Evolutionary conservation across 2,888 invertebrate species (phyloP), one percentile per base, ranked within the genome.

Genomic region (Cerceris rybyensis): DNA sequence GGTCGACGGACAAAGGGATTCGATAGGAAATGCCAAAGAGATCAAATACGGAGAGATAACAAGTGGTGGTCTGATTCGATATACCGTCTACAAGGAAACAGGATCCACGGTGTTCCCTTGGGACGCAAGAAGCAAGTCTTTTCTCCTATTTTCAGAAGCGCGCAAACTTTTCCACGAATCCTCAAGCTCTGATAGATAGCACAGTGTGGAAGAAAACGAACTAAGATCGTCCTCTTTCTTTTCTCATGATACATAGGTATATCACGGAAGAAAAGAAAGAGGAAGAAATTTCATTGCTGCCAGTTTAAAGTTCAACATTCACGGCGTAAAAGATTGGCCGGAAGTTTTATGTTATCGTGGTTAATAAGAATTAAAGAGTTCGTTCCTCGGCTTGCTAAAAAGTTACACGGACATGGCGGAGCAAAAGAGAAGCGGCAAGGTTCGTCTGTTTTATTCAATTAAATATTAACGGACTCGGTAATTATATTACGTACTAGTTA

Each of bases 21-120:
- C 70, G 55, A 66, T 61, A 70, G 76, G 41, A 77, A 79, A 84
- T 66, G 71, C 61, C 75, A 68, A 74, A 74, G 80, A 63, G 82
- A 84, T 80, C 77, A 82, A 82, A 73, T 77, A 69, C 64, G 39
- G 50, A 16, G 57, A 64, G 83, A 85, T 85, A 85, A 84, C 85
- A 75, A 85, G 80, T 70, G 43, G 67, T 65, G 76, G 68, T 70
- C 71, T 70, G 85, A 82, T 75, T 80, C 77, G 73, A 69, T 75
- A 71, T 81, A 81, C 76, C 69, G 55, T 49, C 67, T 73, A 68
- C 9, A 14, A 46, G 43, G 60, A 66, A 68, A 65, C 68, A 54
- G 59, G 50, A 69, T 75, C 60, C 69, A 59, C 5, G 57, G 59
- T 64, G 49, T 28, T 71, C 83, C 70, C 73, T 7, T 4, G 75